These are phyloP conservation scores for Aphodius sticticus DNA, from an alignment of 2,888 invertebrate species.

Conservation along the genomic window DNA sequence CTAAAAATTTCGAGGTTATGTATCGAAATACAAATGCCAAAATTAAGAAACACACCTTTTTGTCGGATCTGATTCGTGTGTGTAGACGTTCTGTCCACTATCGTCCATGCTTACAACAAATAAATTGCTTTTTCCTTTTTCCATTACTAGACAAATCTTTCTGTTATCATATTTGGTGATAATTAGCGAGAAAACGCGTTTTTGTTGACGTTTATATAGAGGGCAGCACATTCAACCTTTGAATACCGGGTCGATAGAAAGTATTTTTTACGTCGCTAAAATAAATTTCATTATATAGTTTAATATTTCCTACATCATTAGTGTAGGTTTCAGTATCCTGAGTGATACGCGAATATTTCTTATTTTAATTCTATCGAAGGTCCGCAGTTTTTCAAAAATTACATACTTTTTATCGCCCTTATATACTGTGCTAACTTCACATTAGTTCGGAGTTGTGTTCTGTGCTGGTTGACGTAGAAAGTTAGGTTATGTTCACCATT, in stretches of 20 bases:
- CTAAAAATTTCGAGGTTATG: constrained; percentile 30
- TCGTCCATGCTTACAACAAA: constrained; percentile 42
- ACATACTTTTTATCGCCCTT: neutral
- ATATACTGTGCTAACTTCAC: neutral
- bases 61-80: constrained; percentile 40
- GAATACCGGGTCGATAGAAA: neutral
- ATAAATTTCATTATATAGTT: too few relatives aligned
- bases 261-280: neutral
- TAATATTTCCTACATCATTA: too few relatives aligned
- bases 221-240: neutral
- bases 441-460: neutral
- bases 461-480: neutral
- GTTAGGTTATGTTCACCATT: neutral
- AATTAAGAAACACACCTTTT: constrained; percentile 36
- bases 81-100: constrained; percentile 41
- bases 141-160: neutral
- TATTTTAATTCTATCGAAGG: too few relatives aligned
- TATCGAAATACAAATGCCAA: neutral
- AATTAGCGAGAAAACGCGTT: neutral
- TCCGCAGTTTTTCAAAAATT: too few relatives aligned
- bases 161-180: neutral
- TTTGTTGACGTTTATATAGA: neutral
- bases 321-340: too few relatives aligned
- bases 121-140: constrained; percentile 33
- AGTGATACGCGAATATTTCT: too few relatives aligned